Evolutionary conservation across 2,797 vertebrate species (phyloP), one percentile per base, ranked within the genome.

Genomic region (Mormyrus proboscirostris): DNA sequence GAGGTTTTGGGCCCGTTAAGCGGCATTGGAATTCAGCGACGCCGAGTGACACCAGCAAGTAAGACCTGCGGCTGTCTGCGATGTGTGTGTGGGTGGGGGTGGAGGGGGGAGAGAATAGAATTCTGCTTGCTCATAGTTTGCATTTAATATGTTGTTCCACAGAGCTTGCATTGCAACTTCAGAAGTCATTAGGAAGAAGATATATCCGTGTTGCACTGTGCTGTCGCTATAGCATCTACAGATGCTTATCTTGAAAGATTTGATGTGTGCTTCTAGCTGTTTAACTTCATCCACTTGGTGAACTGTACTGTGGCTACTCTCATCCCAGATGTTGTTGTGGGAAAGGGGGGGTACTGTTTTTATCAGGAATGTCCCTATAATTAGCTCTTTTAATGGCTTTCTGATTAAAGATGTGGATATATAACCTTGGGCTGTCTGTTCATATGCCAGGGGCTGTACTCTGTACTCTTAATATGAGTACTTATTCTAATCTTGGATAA

Each of bases 1-100:
- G 90, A 92, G 91, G 91, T 92, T 89, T 91, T 91, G 16, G 86
- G 86, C 41, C n/a, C 19, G 47, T 22, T 84, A 84, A 62, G 86
- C 1, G 57, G 38, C 50, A 62, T 22, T 62, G 82, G 82, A 47
- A 83, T 49, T 87, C 84, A 29, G 14, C 50, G 22, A 53, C 9
- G 25, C n/a, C 51, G 84, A 57, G 51, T 87, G 16, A 87, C 86
- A 65, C 86, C 57, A 22, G 14, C 33, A 25, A 62, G 14, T 29
- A 65, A 41, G 16, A 5, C 38, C 12, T 44, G 57, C 1, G 29
- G 86, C 33, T 62, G 49, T 87, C 57, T 87, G 33, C 22, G 14
- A 55, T 2, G 10, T n/a, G 49, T 59, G 12, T 44, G 19, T 87
- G 29, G 29, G 29, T 6, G 33, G 25, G 57, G 19, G n/a, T n/a